phyloP scores from a whole-genome alignment of 2,888 invertebrate species.

The Cantharis lateralis region DNA sequence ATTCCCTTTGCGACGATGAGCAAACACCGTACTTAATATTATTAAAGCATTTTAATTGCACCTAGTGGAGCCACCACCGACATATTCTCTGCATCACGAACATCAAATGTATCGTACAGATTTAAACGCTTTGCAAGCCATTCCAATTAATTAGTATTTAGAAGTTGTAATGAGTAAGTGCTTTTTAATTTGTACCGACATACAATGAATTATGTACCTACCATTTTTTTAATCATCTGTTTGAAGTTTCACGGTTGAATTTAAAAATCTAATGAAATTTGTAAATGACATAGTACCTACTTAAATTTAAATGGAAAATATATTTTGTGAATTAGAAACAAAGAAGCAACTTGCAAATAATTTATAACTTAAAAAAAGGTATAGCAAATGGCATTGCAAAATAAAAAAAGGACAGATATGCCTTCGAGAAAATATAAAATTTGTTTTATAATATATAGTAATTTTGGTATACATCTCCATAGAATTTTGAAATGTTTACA shows the following conservation, averaged over 20 bases:
- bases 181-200: not conserved
- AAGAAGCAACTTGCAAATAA: not conserved
- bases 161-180: not conserved
- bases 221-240: not conserved
- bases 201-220: not conserved
- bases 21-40: constrained; percentile 28
- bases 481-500: not conserved
- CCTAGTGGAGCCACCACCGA: constrained; percentile 10
- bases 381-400: not conserved
- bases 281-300: too few species aligned
- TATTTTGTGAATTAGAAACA: not conserved
- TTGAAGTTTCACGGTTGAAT: not conserved
- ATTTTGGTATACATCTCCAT: not conserved
- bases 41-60: constrained; percentile 29
- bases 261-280: not conserved
- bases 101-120: constrained; percentile 20
- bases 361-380: not conserved
- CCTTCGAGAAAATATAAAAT: not conserved
- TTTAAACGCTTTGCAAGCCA: constrained; percentile 9
- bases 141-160: not conserved
- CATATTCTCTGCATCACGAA: constrained; percentile 14
- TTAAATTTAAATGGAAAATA: too few species aligned
- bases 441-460: not conserved
- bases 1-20: constrained; percentile 22
- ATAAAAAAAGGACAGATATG: not conserved